These are phyloP conservation scores for Muntiacus muntjak DNA, from an alignment of 2,113 vertebrate species.

Conservation along the genomic window DNA sequence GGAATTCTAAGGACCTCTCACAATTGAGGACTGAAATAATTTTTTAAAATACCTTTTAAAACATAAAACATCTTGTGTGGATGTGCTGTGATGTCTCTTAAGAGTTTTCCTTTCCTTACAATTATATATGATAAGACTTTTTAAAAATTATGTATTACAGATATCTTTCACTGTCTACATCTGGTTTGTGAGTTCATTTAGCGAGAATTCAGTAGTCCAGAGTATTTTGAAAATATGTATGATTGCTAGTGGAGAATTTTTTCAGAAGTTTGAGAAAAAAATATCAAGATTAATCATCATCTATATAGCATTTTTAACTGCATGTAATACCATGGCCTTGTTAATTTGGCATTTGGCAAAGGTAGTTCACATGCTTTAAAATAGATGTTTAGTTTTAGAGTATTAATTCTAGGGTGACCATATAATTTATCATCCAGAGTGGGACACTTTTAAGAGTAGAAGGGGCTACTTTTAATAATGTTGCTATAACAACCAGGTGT, in stretches of 20 bases:
- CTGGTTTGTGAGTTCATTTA: not conserved
- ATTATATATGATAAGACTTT: not conserved
- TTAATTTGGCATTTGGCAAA: not conserved
- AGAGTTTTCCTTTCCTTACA: not conserved
- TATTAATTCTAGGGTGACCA: not conserved
- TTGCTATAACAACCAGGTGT: not conserved
- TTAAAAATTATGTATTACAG: not conserved
- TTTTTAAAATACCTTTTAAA: not conserved
- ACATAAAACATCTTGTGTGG: not conserved
- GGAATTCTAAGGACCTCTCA: not conserved
- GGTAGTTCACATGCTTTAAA: not conserved
- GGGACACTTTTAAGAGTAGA: not conserved
- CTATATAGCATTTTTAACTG: not conserved
- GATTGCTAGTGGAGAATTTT: constrained; percentile 12
- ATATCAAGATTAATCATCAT: not conserved
- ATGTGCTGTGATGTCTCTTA: not conserved
- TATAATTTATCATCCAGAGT: not conserved
- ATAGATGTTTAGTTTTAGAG: not conserved
- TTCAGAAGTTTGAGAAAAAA: constrained; percentile 20
- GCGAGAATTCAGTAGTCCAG: not conserved
- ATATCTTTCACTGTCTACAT: not conserved
- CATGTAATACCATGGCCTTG: not conserved
- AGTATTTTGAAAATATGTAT: not conserved
- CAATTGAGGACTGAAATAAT: not conserved
- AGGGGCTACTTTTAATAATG: not conserved